Evolutionary conservation across 2,888 invertebrate species (phyloP).

Genomic region (Conomelus anceps): DNA sequence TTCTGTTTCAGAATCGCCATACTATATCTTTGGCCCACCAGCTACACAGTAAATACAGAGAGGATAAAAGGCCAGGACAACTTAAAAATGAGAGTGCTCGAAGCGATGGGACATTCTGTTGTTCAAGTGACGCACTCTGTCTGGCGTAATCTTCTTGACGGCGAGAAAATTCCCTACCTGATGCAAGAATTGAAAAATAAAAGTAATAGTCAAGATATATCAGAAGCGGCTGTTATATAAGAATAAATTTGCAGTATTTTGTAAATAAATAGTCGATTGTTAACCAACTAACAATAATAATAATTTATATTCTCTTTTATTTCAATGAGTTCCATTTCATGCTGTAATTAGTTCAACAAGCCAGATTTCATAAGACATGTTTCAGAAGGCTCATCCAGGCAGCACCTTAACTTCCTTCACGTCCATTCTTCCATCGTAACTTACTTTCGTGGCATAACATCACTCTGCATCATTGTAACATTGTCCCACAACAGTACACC

Average conservation of each 20-base stretch:
- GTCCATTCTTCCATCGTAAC: no score
- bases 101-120: conserved; percentile 50
- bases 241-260: not conserved
- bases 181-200: conserved; percentile 50
- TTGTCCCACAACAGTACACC: no score
- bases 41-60: conserved; percentile 54
- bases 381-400: no score
- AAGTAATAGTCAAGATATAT: not conserved
- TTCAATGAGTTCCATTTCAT: not conserved
- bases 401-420: no score
- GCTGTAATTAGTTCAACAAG: no score
- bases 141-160: conserved; percentile 50
- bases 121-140: conserved; percentile 49
- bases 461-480: no score
- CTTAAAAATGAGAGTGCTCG: conserved; percentile 50
- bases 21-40: conserved; percentile 47
- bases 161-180: conserved; percentile 57
- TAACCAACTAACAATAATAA: not conserved
- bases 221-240: not conserved
- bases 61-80: conserved; percentile 49
- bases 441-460: no score
- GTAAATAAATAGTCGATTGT: not conserved
- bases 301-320: no score
- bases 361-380: no score
- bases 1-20: conserved; percentile 52